Evolutionary conservation across 1,140 invertebrate species (phyloP).

Genomic region (Brachionus calyciflorus): DNA sequence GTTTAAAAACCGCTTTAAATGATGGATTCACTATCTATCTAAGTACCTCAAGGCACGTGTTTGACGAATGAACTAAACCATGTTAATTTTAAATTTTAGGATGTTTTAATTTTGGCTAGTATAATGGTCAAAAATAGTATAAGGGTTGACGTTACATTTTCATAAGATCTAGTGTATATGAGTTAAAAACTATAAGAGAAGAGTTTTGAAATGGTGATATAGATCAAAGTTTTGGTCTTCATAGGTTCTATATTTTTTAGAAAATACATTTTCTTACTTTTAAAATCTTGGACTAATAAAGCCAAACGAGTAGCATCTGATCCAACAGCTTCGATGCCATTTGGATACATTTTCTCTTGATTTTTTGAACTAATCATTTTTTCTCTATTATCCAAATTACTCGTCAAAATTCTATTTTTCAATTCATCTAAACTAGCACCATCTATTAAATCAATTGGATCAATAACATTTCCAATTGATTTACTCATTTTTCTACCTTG

Average conservation of each 20-base stretch:
- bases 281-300: constrained; percentile 83
- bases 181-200: too few species aligned
- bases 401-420: neutral
- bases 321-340: constrained; percentile 97
- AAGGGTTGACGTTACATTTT: too few species aligned
- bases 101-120: too few species aligned
- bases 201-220: too few species aligned
- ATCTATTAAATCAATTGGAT: constrained; percentile 80
- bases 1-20: too few species aligned
- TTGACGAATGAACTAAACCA: too few species aligned
- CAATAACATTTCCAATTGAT: constrained; percentile 60
- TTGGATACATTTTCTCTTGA: constrained; percentile 86
- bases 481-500: constrained; percentile 61
- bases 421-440: constrained; percentile 74
- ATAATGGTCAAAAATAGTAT: too few species aligned
- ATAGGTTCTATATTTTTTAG: neutral
- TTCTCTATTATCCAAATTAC: constrained; percentile 84
- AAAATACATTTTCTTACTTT: constrained; percentile 66
- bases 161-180: too few species aligned
- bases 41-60: too few species aligned
- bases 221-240: constrained; percentile 81
- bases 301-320: constrained; percentile 96
- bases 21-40: too few species aligned
- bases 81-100: too few species aligned
- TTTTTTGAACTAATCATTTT: constrained; percentile 71